These are phyloP conservation scores for Leptatherina wallacei DNA, from an alignment of 2,797 vertebrate species.

Conservation along the genomic window DNA sequence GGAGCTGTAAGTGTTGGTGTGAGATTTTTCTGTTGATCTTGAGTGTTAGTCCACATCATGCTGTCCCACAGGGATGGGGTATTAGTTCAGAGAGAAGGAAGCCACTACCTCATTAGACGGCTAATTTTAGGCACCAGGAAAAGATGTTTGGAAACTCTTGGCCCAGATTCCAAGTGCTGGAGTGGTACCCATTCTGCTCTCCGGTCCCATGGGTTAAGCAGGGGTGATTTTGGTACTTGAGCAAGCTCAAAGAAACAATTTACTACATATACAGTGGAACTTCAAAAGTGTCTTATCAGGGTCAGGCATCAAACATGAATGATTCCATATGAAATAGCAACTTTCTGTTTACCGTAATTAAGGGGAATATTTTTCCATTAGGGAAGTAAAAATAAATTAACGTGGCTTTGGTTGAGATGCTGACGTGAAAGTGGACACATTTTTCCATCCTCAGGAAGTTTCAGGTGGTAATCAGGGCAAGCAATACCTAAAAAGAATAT, in stretches of 20 bases:
- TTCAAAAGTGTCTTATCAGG: slow-evolving; percentile 89
- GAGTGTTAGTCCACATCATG: slow-evolving; percentile 81
- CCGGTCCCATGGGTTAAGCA: slow-evolving; percentile 80
- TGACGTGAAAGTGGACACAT: slow-evolving; percentile 60
- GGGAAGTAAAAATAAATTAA: slow-evolving; percentile 88
- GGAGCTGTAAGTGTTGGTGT: slow-evolving; percentile 66
- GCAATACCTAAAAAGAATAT: background rate
- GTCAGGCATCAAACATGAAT: slow-evolving; percentile 86
- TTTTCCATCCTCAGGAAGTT: slow-evolving; percentile 30
- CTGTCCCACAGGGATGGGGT: slow-evolving; percentile 74
- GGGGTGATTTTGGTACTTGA: slow-evolving; percentile 86
- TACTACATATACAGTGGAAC: slow-evolving; percentile 85
- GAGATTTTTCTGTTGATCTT: slow-evolving; percentile 78
- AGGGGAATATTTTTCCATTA: slow-evolving; percentile 86
- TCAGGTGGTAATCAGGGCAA: slow-evolving; percentile 27
- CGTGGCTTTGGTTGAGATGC: slow-evolving; percentile 73
- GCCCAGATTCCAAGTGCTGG: slow-evolving; percentile 76
- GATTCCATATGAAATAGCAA: slow-evolving; percentile 90
- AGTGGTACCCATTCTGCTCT: slow-evolving; percentile 77
- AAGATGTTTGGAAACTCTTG: slow-evolving; percentile 84
- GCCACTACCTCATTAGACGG: slow-evolving; percentile 84
- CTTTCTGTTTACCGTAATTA: slow-evolving; percentile 88
- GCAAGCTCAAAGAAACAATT: slow-evolving; percentile 87
- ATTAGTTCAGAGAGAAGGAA: slow-evolving; percentile 86
- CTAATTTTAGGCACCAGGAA: slow-evolving; percentile 88